These are phyloP conservation scores for Sycophila texana DNA, from an alignment of 2,888 invertebrate genomes.

Conservation along the genomic window DNA sequence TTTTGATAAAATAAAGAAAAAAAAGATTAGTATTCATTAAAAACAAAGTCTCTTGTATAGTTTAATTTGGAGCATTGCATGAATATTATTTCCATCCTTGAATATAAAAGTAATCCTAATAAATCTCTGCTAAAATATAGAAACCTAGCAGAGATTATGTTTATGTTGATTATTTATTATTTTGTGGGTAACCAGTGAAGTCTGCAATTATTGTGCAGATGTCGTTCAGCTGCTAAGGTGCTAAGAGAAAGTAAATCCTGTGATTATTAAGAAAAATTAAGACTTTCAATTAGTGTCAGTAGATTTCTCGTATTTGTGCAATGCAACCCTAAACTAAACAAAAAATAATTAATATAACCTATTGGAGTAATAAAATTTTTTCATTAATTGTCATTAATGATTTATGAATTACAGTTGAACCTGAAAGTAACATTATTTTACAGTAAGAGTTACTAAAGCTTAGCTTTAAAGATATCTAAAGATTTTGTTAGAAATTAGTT, in stretches of 20 bases:
- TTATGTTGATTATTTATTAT: constrained; percentile 42
- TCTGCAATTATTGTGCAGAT: constrained; percentile 57
- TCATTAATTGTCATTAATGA: constrained; percentile 58
- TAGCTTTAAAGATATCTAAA: constrained; percentile 63
- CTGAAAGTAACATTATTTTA: constrained; percentile 72
- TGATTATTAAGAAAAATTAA: constrained; percentile 74
- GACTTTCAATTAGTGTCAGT: constrained; percentile 69
- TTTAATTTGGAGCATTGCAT: constrained; percentile 20
- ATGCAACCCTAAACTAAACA: constrained; percentile 69
- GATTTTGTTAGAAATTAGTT: constrained; percentile 64
- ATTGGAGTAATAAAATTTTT: constrained; percentile 71
- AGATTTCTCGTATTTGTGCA: constrained; percentile 63
- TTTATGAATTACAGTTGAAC: constrained; percentile 67
- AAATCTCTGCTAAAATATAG: constrained; percentile 37
- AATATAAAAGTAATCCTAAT: constrained; percentile 34
- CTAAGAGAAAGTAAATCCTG: constrained; percentile 73
- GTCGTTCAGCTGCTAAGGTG: constrained; percentile 65
- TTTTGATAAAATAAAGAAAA: too few relatives aligned
- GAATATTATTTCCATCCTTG: constrained; percentile 37
- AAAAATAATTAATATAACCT: constrained; percentile 72
- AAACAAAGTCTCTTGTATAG: constrained; percentile 29
- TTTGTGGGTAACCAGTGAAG: constrained; percentile 69
- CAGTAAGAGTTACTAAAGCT: constrained; percentile 57
- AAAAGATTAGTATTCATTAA: constrained; percentile 1
- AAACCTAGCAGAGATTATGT: constrained; percentile 43